Evolutionary conservation across 2,113 vertebrate genomes (phyloP).

Genomic region (Plecotus auritus): DNA sequence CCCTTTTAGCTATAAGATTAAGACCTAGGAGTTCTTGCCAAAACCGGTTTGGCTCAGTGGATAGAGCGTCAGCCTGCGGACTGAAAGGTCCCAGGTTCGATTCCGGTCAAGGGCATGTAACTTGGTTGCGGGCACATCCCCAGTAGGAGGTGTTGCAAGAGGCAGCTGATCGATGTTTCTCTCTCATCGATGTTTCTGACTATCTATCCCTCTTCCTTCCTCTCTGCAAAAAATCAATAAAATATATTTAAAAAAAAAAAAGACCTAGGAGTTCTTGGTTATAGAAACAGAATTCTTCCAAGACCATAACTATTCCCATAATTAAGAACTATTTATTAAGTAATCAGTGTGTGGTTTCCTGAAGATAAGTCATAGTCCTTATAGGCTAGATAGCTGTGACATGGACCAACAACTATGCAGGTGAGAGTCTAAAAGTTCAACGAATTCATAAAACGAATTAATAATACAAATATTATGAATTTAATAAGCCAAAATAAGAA

Average conservation of each 20-base stretch:
- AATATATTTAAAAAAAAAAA: too few relatives aligned
- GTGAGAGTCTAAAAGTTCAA: background rate
- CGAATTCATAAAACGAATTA: background rate
- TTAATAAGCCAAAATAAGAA: background rate
- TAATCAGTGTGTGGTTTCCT: background rate
- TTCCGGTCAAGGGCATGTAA: too few relatives aligned
- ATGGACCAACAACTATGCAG: background rate
- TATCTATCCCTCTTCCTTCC: too few relatives aligned
- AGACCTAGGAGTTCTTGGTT: background rate
- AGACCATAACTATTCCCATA: background rate
- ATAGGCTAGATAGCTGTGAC: background rate
- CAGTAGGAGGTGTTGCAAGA: too few relatives aligned
- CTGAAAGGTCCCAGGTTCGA: too few relatives aligned
- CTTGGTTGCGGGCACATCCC: too few relatives aligned
- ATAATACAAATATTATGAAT: background rate
- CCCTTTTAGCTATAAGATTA: background rate
- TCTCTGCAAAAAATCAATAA: too few relatives aligned
- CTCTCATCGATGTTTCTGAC: too few relatives aligned
- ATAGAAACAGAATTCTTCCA: constrained; percentile 25
- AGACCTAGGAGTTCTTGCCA: background rate
- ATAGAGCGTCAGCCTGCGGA: too few relatives aligned
- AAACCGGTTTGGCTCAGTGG: too few relatives aligned
- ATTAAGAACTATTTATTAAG: constrained; percentile 42
- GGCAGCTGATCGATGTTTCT: too few relatives aligned
- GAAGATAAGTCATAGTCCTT: background rate